Evolutionary conservation across 2,113 vertebrate species (phyloP), one percentile per base, ranked within the genome.

Genomic region (Malurus melanocephalus): DNA sequence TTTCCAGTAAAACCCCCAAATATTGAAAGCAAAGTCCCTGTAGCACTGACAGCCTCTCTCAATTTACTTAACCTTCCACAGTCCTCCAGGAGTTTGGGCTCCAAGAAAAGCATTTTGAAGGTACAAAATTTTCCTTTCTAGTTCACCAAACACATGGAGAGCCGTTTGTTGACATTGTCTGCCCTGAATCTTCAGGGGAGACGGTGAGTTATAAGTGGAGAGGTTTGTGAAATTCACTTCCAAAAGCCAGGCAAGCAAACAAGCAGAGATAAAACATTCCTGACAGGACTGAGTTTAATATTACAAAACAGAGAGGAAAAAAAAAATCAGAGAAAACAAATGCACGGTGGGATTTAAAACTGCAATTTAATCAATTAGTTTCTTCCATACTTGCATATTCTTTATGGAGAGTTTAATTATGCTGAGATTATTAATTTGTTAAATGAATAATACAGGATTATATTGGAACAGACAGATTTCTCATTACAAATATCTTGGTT

Each of bases 141-240:
- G 66, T 40, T 88, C 69, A 55, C 32, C 68, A 69, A 91, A 53
- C 17, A 11, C 49, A 35, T 24, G 20, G 73, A 74, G 76, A 71
- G 27, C 53, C 8, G 4, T 78, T 86, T 93, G 75, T 75, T 93
- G 85, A 51, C 51, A 66, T 89, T 90, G 75, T 80, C 51, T 92
- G 59, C 43, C 40, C 69, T 23, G 49, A 68, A 43, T 94, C 95
- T 93, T 86, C 43, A 78, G 57, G 93, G 83, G 76, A 92, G 49
- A 38, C 55, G 83, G 60, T 0, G 0, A 83, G 49, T 57, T 35
- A 3, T 66, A 82, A 92, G 76, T 20, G 43, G 48, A 60, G 55
- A 82, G 71, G 45, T 80, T 80, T 87, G 68, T 73, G 80, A 93
- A 91, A 84, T 92, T 86, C 80, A 45, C 24, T 3, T 92, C 62